Evolutionary conservation across 2,113 vertebrate genomes (phyloP), one percentile per base, ranked within the genome.

Genomic region (Microcebus lehilahytsara): DNA sequence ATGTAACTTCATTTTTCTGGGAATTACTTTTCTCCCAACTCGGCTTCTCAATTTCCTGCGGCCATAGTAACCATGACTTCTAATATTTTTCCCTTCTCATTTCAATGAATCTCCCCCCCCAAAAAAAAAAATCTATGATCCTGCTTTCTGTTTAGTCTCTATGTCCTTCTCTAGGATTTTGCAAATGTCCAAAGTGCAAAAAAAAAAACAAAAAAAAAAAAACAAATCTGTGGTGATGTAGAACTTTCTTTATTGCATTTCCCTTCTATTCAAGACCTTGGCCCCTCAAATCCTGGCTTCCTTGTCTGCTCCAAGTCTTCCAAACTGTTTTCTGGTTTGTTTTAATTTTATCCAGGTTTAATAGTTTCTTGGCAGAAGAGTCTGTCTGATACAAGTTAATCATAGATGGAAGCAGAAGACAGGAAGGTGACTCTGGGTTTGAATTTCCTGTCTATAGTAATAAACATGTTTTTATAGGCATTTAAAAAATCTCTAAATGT

Each of bases 291-390:
- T 64, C 3, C 3, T 78, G 64, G 9, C 32, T 87, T 92, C 7
- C 3, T 60, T 86, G 5, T 49, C 14, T n/a, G 10, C 32, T 72
- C 46, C 3, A 62, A 78, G 30, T 62, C 8, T n/a, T 83, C 86
- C 46, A 72, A 72, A 89, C 9, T 93, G 2, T 72, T 88, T 94
- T 22, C 8, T 53, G 67, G 9, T 93, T 96, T 71, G 9, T 40
- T 94, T 96, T 96, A 37, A 85, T 83, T 72, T 87, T 95, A 66
- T 5, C 3, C 42, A 95, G 27, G 10, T 40, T 66, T 95, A 69
- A 51, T 42, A 49, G 22, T 34, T 75, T 83, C 23, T 96, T 93
- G 80, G 56, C 86, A 95, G 34, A 93, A 95, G 64, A 84, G 1
- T 23, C 9, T 64, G 4, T 72, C 84, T 78, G 62, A 96, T 78